Evolutionary conservation across 2,797 vertebrate genomes (phyloP).

Genomic region (Protonibea diacanthus): DNA sequence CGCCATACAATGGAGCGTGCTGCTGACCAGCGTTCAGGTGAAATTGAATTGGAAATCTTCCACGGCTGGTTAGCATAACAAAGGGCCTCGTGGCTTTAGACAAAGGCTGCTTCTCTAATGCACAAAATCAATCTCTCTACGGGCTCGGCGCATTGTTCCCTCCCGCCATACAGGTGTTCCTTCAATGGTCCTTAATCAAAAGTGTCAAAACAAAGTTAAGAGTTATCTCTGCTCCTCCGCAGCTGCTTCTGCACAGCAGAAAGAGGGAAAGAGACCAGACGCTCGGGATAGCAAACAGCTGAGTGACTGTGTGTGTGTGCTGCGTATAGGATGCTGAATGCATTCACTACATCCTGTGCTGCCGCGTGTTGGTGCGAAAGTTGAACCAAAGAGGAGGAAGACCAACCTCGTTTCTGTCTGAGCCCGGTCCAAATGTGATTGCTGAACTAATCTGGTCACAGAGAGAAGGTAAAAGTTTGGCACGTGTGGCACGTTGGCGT

Average conservation of each 20-base stretch:
- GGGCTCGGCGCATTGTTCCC: slow-evolving; percentile 88
- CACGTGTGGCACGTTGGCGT: not conserved
- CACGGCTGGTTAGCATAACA: slow-evolving; percentile 98
- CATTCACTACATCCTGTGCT: slow-evolving; percentile 40
- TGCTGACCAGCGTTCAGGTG: slow-evolving; percentile 98
- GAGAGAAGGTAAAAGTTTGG: slow-evolving; percentile 31
- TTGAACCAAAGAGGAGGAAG: slow-evolving; percentile 34
- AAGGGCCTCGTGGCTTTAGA: slow-evolving; percentile 95
- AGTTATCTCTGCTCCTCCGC: slow-evolving; percentile 87
- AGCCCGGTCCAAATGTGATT: slow-evolving; percentile 32
- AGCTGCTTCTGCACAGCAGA: slow-evolving; percentile 78
- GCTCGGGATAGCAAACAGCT: slow-evolving; percentile 61
- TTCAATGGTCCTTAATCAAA: slow-evolving; percentile 93
- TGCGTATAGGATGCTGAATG: slow-evolving; percentile 50
- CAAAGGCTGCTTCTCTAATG: slow-evolving; percentile 95
- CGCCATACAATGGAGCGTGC: slow-evolving; percentile 91
- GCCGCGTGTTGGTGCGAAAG: slow-evolving; percentile 44
- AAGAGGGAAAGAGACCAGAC: slow-evolving; percentile 66
- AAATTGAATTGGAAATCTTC: slow-evolving; percentile 99
- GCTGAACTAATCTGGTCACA: slow-evolving; percentile 8
- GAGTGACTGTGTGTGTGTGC: slow-evolving; percentile 19
- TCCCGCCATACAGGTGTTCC: slow-evolving; percentile 90
- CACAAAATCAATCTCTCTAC: slow-evolving; percentile 90
- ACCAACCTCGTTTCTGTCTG: slow-evolving; percentile 29
- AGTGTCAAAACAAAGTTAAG: slow-evolving; percentile 93